phyloP scores from a whole-genome alignment of 1,140 invertebrate species.

The Ostrea edulis region DNA sequence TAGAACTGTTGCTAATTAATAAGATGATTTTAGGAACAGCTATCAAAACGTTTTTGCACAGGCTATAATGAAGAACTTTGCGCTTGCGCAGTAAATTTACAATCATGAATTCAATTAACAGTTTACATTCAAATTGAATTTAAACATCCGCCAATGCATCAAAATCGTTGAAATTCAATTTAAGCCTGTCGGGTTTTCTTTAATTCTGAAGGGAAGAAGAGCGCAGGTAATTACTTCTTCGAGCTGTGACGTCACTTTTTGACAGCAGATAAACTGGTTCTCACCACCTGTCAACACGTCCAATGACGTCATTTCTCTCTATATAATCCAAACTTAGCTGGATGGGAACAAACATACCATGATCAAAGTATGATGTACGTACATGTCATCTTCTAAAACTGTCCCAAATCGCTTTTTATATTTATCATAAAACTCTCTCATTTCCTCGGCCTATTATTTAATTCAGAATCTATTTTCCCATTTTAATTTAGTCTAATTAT shows the following conservation, averaged over 20 bases:
- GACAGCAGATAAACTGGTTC: constrained; percentile 27
- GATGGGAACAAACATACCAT: no score
- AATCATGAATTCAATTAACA: neutral
- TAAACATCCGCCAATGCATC: constrained; percentile 22
- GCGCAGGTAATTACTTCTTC: neutral
- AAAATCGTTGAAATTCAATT: constrained; percentile 18
- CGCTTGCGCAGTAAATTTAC: neutral
- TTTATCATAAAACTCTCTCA: no score
- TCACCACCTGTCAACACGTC: constrained; percentile 9
- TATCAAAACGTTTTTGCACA: neutral
- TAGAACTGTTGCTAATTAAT: neutral
- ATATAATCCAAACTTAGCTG: no score
- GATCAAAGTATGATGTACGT: no score
- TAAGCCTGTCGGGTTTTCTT: neutral
- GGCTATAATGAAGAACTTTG: neutral
- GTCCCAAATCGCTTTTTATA: no score
- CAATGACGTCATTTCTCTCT: neutral
- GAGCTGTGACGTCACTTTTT: neutral
- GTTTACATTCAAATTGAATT: neutral
- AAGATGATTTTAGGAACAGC: neutral
- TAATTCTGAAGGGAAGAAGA: neutral
- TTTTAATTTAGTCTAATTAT: no score
- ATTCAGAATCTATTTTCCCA: no score
- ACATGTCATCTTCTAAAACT: no score
- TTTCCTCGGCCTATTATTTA: no score